Conservation (phyloP, 1,140 invertebrate genomes). For the Oncopodura yosiiana region DNA sequence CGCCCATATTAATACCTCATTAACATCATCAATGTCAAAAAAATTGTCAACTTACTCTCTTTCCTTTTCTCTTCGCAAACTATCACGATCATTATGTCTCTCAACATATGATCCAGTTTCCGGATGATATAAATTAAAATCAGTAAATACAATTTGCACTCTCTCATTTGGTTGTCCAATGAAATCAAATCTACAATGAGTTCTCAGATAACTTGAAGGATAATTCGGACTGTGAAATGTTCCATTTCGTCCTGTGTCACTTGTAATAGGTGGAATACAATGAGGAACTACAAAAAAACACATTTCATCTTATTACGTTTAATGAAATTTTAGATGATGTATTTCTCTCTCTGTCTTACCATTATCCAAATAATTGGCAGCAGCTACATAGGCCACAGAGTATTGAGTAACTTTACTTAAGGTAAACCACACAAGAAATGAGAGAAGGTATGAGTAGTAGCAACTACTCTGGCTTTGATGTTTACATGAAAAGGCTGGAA, state of each 20-base stretch:
- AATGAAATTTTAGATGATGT: no score
- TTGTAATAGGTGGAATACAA: constrained; percentile 65
- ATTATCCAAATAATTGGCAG: no score
- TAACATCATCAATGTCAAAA: neutral
- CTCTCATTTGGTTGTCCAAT: constrained; percentile 67
- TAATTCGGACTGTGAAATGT: constrained; percentile 65
- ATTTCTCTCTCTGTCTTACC: no score
- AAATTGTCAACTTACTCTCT: constrained; percentile 15
- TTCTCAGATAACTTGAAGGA: constrained; percentile 52
- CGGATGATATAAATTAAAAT: constrained; percentile 56
- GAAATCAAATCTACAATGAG: constrained; percentile 73
- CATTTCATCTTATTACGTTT: neutral
- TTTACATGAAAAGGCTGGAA: no score
- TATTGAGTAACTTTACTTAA: no score
- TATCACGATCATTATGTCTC: neutral
- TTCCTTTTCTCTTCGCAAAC: constrained; percentile 10
- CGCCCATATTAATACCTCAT: constrained; percentile 3
- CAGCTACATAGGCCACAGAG: no score
- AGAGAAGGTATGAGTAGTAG: no score
- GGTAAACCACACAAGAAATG: no score
- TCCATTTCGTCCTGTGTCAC: constrained; percentile 68
- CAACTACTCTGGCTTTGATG: no score
- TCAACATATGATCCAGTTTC: no score
- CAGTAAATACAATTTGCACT: constrained; percentile 58
- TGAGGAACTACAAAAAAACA: constrained; percentile 16